Evolutionary conservation across 2,888 invertebrate genomes (phyloP).

Genomic region (Alloplasta piceator): DNA sequence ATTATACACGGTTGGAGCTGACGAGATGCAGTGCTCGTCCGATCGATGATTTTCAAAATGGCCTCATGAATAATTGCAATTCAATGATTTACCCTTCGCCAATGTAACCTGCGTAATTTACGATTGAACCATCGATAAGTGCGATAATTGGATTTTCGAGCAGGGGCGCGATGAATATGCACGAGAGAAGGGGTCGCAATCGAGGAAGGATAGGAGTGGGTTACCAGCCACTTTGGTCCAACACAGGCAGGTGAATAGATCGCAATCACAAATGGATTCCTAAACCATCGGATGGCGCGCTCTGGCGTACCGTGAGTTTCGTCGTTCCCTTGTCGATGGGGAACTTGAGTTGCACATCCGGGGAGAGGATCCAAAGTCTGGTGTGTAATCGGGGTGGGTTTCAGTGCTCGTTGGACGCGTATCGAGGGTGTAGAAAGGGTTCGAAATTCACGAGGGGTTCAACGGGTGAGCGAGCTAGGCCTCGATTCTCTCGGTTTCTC

Average conservation of each 20-base stretch:
- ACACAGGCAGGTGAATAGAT: conserved; percentile 56
- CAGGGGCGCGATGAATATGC: background rate
- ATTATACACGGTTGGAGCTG: background rate
- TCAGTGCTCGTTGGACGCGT: background rate
- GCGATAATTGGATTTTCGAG: conserved; percentile 52
- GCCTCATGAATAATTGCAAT: conserved; percentile 54
- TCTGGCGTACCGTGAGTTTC: background rate
- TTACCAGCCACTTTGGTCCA: conserved; percentile 28
- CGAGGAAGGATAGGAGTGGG: conserved; percentile 3
- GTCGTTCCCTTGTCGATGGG: conserved; percentile 17
- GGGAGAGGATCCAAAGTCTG: conserved; percentile 33
- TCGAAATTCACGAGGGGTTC: conserved; percentile 30
- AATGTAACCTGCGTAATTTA: conserved; percentile 41
- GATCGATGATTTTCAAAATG: conserved; percentile 45
- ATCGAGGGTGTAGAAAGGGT: conserved; percentile 11
- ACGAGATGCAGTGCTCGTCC: conserved; percentile 23
- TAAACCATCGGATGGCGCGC: background rate
- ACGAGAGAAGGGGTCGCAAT: background rate
- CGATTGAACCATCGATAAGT: conserved; percentile 58
- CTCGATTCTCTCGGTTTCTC: too few species aligned
- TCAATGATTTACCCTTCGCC: conserved; percentile 52
- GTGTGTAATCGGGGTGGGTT: conserved; percentile 32
- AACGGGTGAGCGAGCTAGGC: too few species aligned
- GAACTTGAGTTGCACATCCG: conserved; percentile 41
- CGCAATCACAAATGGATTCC: conserved; percentile 55